These are phyloP conservation scores for Stenoptilia bipunctidactyla DNA, from an alignment of 2,888 invertebrate species.

Conservation along the genomic window DNA sequence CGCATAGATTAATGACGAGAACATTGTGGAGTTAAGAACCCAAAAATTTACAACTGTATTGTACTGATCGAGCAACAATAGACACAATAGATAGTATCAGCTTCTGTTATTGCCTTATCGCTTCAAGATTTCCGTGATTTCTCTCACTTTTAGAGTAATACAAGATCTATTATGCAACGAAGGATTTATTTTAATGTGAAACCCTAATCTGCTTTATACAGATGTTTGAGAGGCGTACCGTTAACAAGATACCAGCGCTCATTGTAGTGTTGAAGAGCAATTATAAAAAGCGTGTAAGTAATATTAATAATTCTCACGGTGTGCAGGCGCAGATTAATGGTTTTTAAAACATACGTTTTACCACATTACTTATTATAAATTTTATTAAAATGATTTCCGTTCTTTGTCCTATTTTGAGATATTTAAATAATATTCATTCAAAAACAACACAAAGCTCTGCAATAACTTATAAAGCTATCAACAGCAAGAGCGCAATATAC, in stretches of 20 bases:
- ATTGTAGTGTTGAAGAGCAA: conserved; percentile 28
- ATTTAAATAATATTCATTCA: not conserved
- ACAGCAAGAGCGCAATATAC: conserved; percentile 27
- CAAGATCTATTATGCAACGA: conserved; percentile 45
- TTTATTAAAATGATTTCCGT: not conserved
- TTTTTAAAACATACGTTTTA: too few relatives aligned
- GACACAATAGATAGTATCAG: conserved; percentile 62
- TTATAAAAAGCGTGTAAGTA: not conserved
- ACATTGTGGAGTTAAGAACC: conserved; percentile 66
- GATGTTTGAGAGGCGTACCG: conserved; percentile 61
- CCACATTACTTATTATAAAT: too few relatives aligned
- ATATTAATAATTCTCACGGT: not conserved
- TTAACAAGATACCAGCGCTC: conserved; percentile 47
- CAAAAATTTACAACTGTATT: conserved; percentile 70
- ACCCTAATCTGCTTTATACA: conserved; percentile 34
- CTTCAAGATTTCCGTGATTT: conserved; percentile 44
- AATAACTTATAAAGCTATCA: conserved; percentile 10
- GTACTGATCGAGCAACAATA: conserved; percentile 46
- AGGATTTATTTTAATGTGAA: conserved; percentile 33
- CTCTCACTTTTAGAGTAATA: conserved; percentile 61
- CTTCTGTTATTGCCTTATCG: conserved; percentile 68
- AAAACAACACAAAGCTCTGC: not conserved
- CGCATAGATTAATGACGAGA: conserved; percentile 64
- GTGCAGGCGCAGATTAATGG: too few relatives aligned
- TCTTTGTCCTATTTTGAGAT: not conserved